A percentile compares a stretch with the other conserved stretches of the same genome.
Conservation (phyloP, 1,140 invertebrate genomes). For the Homarus americanus region DNA sequence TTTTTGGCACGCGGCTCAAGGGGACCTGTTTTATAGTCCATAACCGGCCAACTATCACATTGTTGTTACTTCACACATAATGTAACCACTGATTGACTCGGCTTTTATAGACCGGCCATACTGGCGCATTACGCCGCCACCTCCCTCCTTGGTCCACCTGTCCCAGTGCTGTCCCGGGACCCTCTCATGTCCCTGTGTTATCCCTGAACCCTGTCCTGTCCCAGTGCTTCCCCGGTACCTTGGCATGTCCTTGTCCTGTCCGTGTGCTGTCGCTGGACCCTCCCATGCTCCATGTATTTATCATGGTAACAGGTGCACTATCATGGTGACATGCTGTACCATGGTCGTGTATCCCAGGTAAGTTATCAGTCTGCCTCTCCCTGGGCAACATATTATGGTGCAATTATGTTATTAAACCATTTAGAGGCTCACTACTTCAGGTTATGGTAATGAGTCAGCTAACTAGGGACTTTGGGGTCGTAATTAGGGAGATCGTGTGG, state of each 20-base stretch:
- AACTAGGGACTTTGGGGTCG: too few relatives aligned
- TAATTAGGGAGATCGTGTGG: too few relatives aligned
- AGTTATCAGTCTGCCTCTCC: too few relatives aligned
- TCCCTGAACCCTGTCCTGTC: not conserved
- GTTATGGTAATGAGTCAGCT: too few relatives aligned
- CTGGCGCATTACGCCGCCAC: slow-evolving; percentile 12
- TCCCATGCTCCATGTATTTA: too few relatives aligned
- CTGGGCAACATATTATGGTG: too few relatives aligned
- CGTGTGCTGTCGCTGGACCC: not conserved
- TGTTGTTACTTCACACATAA: slow-evolving; percentile 71
- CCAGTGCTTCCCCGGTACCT: not conserved
- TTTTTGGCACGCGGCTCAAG: slow-evolving; percentile 20
- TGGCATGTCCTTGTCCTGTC: not conserved
- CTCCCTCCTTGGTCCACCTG: not conserved
- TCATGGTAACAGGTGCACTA: too few relatives aligned
- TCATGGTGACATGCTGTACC: too few relatives aligned
- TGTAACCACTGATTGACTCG: slow-evolving; percentile 67
- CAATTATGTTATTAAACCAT: too few relatives aligned
- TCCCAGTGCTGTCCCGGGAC: not conserved
- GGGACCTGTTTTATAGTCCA: slow-evolving; percentile 70
- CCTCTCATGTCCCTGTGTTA: not conserved
- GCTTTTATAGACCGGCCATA: slow-evolving; percentile 40
- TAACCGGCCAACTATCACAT: slow-evolving; percentile 66
- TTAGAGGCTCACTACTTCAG: too few relatives aligned
- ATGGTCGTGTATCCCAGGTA: too few relatives aligned